Base-by-base conservation (phyloP, 2,888 invertebrate genomes). In the Carpatolechia fugitivella region DNA sequence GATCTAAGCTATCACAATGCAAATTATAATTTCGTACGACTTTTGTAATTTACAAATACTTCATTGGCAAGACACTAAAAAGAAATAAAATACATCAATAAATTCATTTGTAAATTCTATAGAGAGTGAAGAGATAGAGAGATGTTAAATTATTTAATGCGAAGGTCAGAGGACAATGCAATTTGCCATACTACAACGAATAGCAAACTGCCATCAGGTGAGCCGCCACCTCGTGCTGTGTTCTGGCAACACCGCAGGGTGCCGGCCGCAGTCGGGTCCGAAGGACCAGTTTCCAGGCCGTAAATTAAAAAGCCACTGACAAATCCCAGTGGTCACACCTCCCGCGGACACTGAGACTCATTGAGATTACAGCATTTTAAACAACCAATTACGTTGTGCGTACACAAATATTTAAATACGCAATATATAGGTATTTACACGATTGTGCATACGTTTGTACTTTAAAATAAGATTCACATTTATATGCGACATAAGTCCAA, bases 51-150 rank as follows among this genome's bases (percentile, higher is more conserved):
- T 76, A 80, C 73, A 82, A 82, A 86, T 85, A 89, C 80, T 88
- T 84, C 72, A 86, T 82, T 90, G 90, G 90, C 90, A 90, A 90
- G 90, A 90, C 76, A 84, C 74, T 82, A 80, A 78, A 75, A 70
- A 71, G 72, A 76, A 74, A 70, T 70, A 69, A 74, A 75, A 70
- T 80, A 79, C 70, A 76, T 77, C 69, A 66, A 75, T 80, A 79
- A 81, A 83, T 80, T 82, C 74, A 72, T 79, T 69, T 66, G 68
- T 82, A 79, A 74, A 78, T 74, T 80, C 72, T 82, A 85, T 82
- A 88, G 85, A 86, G 86, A 88, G 85, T 84, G 81, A 82, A 82
- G 74, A 80, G 66, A 80, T 78, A 86, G 82, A 87, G 82, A 86
- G 80, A 82, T 78, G 76, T 66, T 70, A 60, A 62, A 66, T 59